These are phyloP conservation scores for Latrodectus geometricus DNA, from an alignment of 1,140 invertebrate species.

Conservation along the genomic window DNA sequence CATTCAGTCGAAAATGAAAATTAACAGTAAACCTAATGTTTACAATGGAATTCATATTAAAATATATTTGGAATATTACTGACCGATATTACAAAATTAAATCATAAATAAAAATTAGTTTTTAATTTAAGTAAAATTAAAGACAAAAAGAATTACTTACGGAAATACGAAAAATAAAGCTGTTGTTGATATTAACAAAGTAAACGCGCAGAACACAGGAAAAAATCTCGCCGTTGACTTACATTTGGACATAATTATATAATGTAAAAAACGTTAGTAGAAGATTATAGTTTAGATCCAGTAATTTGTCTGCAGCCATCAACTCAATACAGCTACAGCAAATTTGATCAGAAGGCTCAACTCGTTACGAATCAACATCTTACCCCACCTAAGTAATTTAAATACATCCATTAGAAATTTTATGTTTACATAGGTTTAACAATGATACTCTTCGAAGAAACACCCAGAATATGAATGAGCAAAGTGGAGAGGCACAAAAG, in stretches of 20 bases:
- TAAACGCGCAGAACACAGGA: conserved; percentile 96
- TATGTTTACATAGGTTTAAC: too few relatives aligned
- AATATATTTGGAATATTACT: not conserved
- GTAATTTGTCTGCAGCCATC: not conserved
- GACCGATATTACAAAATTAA: not conserved
- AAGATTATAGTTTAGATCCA: not conserved
- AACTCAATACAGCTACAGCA: not conserved
- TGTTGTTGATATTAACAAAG: conserved; percentile 88
- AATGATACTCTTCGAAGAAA: too few relatives aligned
- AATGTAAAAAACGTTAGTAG: not conserved
- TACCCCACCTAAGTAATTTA: not conserved
- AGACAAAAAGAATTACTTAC: conserved; percentile 77
- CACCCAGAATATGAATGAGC: too few relatives aligned
- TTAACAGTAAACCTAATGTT: too few relatives aligned
- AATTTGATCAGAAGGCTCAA: not conserved
- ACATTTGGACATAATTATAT: conserved; percentile 58
- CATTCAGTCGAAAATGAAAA: not conserved
- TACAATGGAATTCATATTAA: not conserved
- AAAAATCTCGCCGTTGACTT: conserved; percentile 92
- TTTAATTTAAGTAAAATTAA: not conserved
- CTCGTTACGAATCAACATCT: not conserved
- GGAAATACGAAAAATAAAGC: conserved; percentile 95
- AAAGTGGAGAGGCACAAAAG: too few relatives aligned
- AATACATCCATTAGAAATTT: too few relatives aligned
- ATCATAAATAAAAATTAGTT: not conserved